Evolutionary conservation across 2,888 invertebrate genomes (phyloP).

Genomic region (Tridacna crocea): DNA sequence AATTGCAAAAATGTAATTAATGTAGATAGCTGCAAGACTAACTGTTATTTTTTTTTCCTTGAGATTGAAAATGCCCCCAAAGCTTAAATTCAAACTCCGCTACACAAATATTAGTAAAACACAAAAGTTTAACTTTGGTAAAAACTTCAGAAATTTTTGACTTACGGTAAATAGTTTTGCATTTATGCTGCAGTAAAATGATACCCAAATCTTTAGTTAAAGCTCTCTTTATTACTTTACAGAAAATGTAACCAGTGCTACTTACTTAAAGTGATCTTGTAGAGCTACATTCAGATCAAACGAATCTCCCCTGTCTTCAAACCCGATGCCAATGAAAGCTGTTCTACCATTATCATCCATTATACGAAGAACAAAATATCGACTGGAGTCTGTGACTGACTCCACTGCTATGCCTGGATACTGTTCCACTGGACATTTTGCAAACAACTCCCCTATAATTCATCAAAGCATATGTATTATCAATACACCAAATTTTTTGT

Average conservation of each 20-base stretch:
- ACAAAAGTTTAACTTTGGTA: no score
- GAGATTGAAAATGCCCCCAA: no score
- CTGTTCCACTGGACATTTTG: constrained; percentile 96
- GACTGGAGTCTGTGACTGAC: constrained; percentile 97
- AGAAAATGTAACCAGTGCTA: constrained; percentile 12
- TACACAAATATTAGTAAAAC: no score
- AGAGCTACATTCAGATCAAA: constrained; percentile 99
- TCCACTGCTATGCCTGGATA: constrained; percentile 98
- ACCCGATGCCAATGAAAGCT: constrained; percentile 98
- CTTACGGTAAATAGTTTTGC: no score
- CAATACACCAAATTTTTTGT: background rate
- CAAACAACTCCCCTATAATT: constrained; percentile 92
- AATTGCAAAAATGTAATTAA: no score
- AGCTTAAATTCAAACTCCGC: no score
- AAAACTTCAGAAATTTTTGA: no score
- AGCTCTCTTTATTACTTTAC: no score
- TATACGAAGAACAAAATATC: constrained; percentile 98
- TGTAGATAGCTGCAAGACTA: no score
- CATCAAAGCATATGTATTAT: background rate
- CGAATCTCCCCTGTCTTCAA: constrained; percentile 98
- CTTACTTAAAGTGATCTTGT: constrained; percentile 97
- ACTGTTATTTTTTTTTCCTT: no score
- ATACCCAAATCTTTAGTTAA: no score
- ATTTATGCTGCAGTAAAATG: no score
- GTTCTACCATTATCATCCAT: constrained; percentile 95